phyloP scores from a whole-genome alignment of 2,888 invertebrate species.

The Phyllotreta cruciferae region DNA sequence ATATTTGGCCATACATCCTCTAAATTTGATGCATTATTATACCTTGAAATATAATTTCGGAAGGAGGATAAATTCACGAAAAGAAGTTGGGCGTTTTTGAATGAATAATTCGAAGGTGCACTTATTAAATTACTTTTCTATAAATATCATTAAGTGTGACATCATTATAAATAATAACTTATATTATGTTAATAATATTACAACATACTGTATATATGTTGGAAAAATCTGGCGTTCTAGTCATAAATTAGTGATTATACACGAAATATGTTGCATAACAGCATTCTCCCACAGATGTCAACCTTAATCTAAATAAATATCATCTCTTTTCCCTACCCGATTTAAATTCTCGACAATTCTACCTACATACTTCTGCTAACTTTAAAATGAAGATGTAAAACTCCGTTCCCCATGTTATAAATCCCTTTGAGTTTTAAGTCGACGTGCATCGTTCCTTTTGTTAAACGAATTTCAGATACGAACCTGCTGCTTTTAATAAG shows the following conservation, averaged over 20 bases:
- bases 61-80: slow-evolving; percentile 51
- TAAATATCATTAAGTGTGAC: background rate
- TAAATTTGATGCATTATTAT: slow-evolving; percentile 61
- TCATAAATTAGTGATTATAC: slow-evolving; percentile 50
- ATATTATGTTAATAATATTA: too few species aligned
- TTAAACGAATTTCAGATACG: too few species aligned
- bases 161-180: too few species aligned
- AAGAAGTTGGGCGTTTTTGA: slow-evolving; percentile 31
- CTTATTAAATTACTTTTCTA: background rate
- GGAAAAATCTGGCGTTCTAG: slow-evolving; percentile 40
- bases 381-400: slow-evolving; percentile 56
- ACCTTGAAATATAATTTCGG: slow-evolving; percentile 60
- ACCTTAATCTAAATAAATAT: slow-evolving; percentile 56
- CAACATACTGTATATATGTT: background rate
- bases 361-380: slow-evolving; percentile 50
- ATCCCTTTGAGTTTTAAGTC: slow-evolving; percentile 28
- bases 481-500: too few species aligned
- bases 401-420: slow-evolving; percentile 33
- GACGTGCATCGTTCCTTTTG: slow-evolving; percentile 12
- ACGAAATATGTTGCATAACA: slow-evolving; percentile 47
- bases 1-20: slow-evolving; percentile 59
- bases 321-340: slow-evolving; percentile 51
- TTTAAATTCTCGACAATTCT: slow-evolving; percentile 53
- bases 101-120: slow-evolving; percentile 1
- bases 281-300: slow-evolving; percentile 52